Base-by-base conservation (phyloP, 2,797 vertebrate species). In the Agapornis canus region DNA sequence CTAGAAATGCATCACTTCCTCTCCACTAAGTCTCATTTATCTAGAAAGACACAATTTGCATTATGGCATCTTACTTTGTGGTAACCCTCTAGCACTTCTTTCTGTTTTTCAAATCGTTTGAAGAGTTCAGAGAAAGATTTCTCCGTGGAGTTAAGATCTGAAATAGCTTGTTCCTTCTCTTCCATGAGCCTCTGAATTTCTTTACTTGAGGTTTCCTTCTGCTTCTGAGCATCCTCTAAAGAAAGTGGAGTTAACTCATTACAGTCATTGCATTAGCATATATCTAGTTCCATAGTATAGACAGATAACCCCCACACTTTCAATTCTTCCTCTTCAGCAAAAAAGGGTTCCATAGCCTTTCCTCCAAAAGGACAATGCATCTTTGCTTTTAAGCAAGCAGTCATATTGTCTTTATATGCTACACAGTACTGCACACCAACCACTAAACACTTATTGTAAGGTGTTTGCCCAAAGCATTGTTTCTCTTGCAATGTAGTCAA, bases 81-180 rank as follows among this genome's bases (percentile, higher is more conserved):
- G 95, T 99, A 99, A 47, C 99, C 99, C 29, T 99, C 98, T 5
- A 99, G 94, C 3, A 97, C 98, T 1, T 98, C 98, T 96, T 99
- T 99, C 96, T 99, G 99, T 65, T 99, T 99, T 92, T 99, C 99
- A 78, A 99, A 98, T 35, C 99, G 98, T 94, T 99, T 99, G 94
- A 99, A 99, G 68, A 99, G 97, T 4, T 99, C 98, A 0, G 98
- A 98, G 79, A 99, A 99, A 4, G 99, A 99, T 60, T 98, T 98
- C 47, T 99, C 99, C 98, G 98, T 97, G 25, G 98, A 95, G 39
- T 96, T 98, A 71, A 99, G 97, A 79, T 99, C 99, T 32, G 91
- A 92, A 39, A 98, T 86, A 31, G 98, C 92, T 89, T 99, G 99
- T 17, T 99, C 98, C 76, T 98, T 99, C 82, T 99, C 99, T 65